These are phyloP conservation scores for Muscicapa comitata DNA, from an alignment of 2,797 vertebrate genomes.

Conservation along the genomic window DNA sequence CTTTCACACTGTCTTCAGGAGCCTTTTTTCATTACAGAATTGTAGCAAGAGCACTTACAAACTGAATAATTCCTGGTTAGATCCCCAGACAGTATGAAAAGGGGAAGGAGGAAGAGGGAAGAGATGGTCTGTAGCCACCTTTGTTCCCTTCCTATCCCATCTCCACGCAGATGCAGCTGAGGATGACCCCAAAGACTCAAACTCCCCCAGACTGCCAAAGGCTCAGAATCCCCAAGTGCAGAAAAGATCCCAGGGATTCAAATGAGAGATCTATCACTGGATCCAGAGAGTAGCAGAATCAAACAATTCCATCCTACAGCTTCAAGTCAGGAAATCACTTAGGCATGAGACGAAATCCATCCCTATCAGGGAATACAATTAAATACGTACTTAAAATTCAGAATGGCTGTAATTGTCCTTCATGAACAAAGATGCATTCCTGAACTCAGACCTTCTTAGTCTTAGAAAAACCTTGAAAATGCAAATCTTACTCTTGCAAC, in stretches of 20 bases:
- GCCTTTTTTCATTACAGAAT: neutral
- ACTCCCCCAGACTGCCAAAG: neutral
- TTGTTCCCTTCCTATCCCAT: neutral
- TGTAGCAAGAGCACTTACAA: neutral
- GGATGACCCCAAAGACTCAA: neutral
- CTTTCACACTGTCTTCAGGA: neutral
- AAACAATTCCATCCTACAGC: neutral
- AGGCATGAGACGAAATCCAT: neutral
- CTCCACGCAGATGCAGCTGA: neutral
- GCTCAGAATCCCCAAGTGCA: neutral
- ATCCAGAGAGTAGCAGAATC: neutral
- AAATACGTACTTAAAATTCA: constrained; percentile 8
- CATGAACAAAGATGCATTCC: neutral
- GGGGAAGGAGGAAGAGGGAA: neutral
- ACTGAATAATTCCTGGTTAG: neutral
- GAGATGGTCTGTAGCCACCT: neutral
- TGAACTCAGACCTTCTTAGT: neutral
- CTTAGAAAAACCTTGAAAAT: constrained; percentile 7
- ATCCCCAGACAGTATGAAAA: neutral
- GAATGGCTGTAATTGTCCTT: neutral
- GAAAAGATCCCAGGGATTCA: neutral
- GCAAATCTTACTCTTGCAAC: neutral
- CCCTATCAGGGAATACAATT: constrained; percentile 11
- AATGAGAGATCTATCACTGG: neutral
- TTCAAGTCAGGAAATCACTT: constrained; percentile 26